Evolutionary conservation across 2,888 invertebrate species (phyloP).

Genomic region (Artemia sp.): DNA sequence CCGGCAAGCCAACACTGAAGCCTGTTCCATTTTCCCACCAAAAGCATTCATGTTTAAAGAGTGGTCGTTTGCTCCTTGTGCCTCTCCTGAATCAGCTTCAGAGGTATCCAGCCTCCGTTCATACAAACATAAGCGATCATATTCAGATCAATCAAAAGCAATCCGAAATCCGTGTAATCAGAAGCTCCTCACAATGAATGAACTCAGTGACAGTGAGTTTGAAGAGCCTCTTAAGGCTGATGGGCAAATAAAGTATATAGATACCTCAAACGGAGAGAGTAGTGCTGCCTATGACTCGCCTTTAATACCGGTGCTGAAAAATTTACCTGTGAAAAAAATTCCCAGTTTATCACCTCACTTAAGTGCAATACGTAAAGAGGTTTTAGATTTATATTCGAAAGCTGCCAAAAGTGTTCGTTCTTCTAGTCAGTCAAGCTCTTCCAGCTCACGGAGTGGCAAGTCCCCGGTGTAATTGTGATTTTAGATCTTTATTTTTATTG

Average conservation of each 20-base stretch:
- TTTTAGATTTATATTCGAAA: slow-evolving; percentile 2
- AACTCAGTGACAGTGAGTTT: neutral
- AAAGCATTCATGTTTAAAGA: neutral
- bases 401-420: slow-evolving; percentile 15
- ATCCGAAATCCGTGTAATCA: neutral
- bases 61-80: neutral
- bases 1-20: neutral
- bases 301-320: slow-evolving; percentile 10
- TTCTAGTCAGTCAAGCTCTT: neutral
- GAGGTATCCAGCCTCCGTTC: slow-evolving; percentile 3
- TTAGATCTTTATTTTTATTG: too few relatives aligned
- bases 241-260: neutral
- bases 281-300: slow-evolving; percentile 6
- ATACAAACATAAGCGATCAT: neutral
- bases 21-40: neutral
- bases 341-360: slow-evolving; percentile 8
- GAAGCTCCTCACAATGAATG: neutral
- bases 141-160: slow-evolving; percentile 1
- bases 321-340: neutral
- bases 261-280: neutral
- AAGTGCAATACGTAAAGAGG: neutral
- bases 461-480: neutral
- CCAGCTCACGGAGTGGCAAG: neutral
- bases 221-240: neutral
- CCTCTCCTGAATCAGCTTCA: slow-evolving; percentile 1